Conservation (phyloP, 2,888 invertebrate species). For the Ptychoptera contaminata region DNA sequence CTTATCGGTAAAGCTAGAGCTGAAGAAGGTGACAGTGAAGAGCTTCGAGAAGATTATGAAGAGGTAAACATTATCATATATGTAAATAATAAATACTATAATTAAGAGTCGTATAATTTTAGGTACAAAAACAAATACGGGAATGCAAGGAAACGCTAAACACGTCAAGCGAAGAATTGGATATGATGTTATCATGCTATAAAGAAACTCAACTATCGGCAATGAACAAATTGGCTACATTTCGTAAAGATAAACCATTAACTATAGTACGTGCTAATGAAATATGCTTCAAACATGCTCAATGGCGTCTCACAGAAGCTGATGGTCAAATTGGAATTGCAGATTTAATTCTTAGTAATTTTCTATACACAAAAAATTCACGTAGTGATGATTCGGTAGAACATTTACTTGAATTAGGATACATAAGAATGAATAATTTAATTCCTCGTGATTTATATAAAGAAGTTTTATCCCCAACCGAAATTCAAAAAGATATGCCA, state of each 20-base stretch:
- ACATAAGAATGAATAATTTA: slow-evolving; percentile 87
- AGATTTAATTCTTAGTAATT: slow-evolving; percentile 88
- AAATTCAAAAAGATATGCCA: slow-evolving; percentile 71
- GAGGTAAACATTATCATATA: slow-evolving; percentile 32
- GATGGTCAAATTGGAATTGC: slow-evolving; percentile 97
- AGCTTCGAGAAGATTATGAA: slow-evolving; percentile 49
- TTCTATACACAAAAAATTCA: slow-evolving; percentile 92
- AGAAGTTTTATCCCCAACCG: slow-evolving; percentile 67
- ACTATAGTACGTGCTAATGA: slow-evolving; percentile 74
- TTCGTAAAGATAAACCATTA: slow-evolving; percentile 51
- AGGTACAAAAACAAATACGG: slow-evolving; percentile 42
- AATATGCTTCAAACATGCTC: slow-evolving; percentile 96
- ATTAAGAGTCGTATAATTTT: too few species aligned
- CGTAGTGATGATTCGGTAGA: slow-evolving; percentile 95
- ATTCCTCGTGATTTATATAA: slow-evolving; percentile 88
- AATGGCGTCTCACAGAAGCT: slow-evolving; percentile 93
- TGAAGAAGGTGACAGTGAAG: slow-evolving; percentile 44
- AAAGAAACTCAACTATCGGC: slow-evolving; percentile 58
- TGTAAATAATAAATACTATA: not conserved
- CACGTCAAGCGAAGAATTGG: slow-evolving; percentile 80
- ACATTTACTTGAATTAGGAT: slow-evolving; percentile 90
- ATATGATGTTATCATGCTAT: slow-evolving; percentile 88
- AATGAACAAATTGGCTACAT: slow-evolving; percentile 42
- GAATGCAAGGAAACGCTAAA: slow-evolving; percentile 81
- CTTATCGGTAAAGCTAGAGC: slow-evolving; percentile 64